Conservation (phyloP, 2,888 invertebrate species). For the Oegoconia quadripuncta region DNA sequence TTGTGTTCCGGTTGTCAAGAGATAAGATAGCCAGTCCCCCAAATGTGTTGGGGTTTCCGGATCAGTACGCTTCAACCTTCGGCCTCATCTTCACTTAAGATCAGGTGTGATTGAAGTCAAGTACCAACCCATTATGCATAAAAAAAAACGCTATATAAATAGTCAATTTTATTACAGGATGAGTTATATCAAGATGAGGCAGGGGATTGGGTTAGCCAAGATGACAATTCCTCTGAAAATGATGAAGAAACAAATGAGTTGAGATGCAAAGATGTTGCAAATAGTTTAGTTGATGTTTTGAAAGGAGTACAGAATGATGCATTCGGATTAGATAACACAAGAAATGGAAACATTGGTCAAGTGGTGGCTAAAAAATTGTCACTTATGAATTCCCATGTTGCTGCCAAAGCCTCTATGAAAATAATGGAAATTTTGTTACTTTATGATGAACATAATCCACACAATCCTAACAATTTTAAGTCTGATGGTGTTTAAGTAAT, state of each 20-base stretch:
- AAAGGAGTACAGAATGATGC: conserved; percentile 54
- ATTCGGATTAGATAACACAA: conserved; percentile 46
- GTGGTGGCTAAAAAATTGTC: conserved; percentile 47
- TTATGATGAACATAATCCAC: conserved; percentile 57
- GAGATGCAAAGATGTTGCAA: conserved; percentile 46
- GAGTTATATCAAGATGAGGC: conserved; percentile 11
- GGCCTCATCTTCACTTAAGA: too few species aligned
- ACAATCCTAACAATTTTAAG: conserved; percentile 55
- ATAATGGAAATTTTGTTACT: conserved; percentile 54
- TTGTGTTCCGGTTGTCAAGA: too few species aligned
- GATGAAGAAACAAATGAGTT: conserved; percentile 11
- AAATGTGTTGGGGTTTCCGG: too few species aligned
- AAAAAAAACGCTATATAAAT: too few species aligned
- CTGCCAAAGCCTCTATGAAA: conserved; percentile 46
- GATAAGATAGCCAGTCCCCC: too few species aligned
- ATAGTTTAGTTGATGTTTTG: conserved; percentile 49
- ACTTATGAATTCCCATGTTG: conserved; percentile 54
- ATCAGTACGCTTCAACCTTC: too few species aligned
- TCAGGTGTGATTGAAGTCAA: too few species aligned
- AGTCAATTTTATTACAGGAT: conserved; percentile 29
- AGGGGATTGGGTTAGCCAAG: conserved; percentile 33
- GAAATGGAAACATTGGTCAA: conserved; percentile 47
- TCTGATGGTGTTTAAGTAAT: background rate
- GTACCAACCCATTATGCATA: too few species aligned
- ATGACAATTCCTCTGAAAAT: conserved; percentile 19